These are phyloP conservation scores for Fringilla coelebs DNA, from an alignment of 2,797 vertebrate genomes.

Conservation along the genomic window DNA sequence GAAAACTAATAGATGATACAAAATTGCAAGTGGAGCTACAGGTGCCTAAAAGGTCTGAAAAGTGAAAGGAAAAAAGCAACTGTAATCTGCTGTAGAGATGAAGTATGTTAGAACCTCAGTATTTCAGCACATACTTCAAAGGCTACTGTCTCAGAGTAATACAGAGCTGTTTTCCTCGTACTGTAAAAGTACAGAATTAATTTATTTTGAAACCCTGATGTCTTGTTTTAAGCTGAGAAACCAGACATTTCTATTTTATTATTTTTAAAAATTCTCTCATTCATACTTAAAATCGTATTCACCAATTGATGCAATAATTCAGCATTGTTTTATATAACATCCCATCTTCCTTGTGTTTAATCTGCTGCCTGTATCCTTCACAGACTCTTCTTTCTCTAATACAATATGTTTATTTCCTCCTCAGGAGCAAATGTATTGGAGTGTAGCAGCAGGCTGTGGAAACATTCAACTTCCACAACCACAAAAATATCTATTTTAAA, in stretches of 20 bases:
- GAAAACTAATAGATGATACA: neutral
- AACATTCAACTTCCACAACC: neutral
- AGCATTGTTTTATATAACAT: neutral
- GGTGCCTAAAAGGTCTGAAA: neutral
- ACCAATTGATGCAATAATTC: neutral
- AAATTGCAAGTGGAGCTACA: neutral
- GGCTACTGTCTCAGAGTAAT: neutral
- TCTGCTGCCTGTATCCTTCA: neutral
- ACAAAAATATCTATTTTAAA: neutral
- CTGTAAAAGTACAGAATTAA: neutral
- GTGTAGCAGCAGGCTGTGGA: neutral
- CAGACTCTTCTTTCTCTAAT: neutral
- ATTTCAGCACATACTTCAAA: neutral
- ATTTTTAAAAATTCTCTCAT: neutral
- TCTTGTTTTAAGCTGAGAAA: neutral
- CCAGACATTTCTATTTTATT: neutral
- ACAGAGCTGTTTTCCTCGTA: neutral
- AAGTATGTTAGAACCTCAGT: neutral
- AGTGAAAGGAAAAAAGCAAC: neutral
- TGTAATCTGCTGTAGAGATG: neutral
- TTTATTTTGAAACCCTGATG: neutral
- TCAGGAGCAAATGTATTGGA: neutral
- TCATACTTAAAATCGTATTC: neutral
- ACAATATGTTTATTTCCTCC: neutral
- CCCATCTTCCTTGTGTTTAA: neutral